phyloP scores from a whole-genome alignment of 2,888 invertebrate genomes.

The Taenaris catops region DNA sequence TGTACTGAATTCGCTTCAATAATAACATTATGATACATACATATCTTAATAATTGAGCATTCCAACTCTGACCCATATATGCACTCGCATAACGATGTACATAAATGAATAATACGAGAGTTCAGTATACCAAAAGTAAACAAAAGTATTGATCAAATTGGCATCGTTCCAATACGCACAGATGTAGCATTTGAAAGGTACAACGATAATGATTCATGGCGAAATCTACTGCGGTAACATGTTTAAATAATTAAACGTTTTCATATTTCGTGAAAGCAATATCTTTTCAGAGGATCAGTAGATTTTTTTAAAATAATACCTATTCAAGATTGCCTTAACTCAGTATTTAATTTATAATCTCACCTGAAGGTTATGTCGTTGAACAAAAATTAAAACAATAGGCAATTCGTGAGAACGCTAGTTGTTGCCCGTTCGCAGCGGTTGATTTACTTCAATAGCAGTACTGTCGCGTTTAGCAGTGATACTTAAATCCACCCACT shows the following conservation, averaged over 20 bases:
- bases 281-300: no score
- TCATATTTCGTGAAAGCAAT: no score
- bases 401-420: slow-evolving; percentile 66
- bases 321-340: background rate
- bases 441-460: slow-evolving; percentile 64
- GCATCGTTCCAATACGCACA: slow-evolving; percentile 37
- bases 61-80: no score
- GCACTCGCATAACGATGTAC: slow-evolving; percentile 2
- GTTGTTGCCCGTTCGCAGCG: slow-evolving; percentile 56
- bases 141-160: slow-evolving; percentile 25
- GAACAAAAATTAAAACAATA: slow-evolving; percentile 45
- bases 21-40: no score
- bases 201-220: slow-evolving; percentile 4
- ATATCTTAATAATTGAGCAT: no score
- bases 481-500: slow-evolving; percentile 55
- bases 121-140: slow-evolving; percentile 20
- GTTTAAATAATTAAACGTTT: background rate
- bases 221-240: slow-evolving; percentile 1
- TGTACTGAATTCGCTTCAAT: no score
- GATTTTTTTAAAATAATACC: background rate
- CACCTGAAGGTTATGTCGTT: slow-evolving; percentile 16
- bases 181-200: slow-evolving; percentile 7
- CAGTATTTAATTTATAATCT: slow-evolving; percentile 4
- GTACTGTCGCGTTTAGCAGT: slow-evolving; percentile 40
- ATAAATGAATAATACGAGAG: slow-evolving; percentile 6